These are phyloP conservation scores for Chrysolina haemoptera DNA, from an alignment of 2,888 invertebrate genomes.

Conservation along the genomic window DNA sequence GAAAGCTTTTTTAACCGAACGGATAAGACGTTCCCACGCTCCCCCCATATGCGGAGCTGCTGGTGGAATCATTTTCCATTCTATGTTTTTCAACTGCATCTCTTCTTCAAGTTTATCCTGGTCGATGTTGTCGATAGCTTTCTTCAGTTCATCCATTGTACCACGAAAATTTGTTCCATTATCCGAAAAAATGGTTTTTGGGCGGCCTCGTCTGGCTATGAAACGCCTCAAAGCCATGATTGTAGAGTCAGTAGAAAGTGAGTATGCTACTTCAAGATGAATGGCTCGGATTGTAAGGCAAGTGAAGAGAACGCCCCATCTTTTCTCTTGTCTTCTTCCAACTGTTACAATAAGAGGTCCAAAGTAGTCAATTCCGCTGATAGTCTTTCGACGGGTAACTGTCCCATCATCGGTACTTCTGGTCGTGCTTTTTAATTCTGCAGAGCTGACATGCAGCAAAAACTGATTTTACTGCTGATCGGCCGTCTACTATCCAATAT, in stretches of 20 bases:
- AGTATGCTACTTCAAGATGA: constrained; percentile 5
- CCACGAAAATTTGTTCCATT: neutral
- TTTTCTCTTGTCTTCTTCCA: neutral
- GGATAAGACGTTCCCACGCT: neutral
- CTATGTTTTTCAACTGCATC: constrained; percentile 2
- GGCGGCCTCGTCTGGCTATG: neutral
- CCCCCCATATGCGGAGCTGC: neutral
- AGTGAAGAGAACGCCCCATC: neutral
- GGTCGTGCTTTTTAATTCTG: too few relatives aligned
- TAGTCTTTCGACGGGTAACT: too few relatives aligned
- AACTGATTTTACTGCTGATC: neutral
- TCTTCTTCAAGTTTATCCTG: neutral
- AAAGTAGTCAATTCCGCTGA: neutral
- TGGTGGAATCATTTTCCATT: neutral
- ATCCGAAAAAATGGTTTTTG: neutral
- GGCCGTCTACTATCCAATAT: too few relatives aligned
- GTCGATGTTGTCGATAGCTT: neutral
- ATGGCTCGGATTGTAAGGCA: neutral
- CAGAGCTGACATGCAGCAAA: too few relatives aligned
- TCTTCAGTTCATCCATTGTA: neutral
- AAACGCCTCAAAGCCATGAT: neutral
- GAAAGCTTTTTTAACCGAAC: neutral
- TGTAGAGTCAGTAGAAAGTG: neutral
- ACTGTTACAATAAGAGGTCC: neutral
- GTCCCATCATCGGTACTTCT: too few relatives aligned